Conservation (phyloP, 2,797 vertebrate species). For the Sebastes cheni region DNA sequence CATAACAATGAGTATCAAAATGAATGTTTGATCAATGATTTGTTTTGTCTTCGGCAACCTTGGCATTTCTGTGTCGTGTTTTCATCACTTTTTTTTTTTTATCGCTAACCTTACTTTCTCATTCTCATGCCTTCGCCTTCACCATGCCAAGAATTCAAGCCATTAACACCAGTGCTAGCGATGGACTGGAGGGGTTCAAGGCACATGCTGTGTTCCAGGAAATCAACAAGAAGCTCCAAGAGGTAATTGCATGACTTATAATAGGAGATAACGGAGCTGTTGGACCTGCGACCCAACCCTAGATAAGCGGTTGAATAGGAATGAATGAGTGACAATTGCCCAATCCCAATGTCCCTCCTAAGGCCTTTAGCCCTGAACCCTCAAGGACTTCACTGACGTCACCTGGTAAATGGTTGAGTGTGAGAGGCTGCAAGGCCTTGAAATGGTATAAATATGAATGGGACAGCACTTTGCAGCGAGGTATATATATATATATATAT, state of each 20-base stretch:
- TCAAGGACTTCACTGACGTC: too few relatives aligned
- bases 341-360: too few relatives aligned
- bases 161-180: constrained; percentile 76
- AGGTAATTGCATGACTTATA: constrained; percentile 77
- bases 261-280: too few relatives aligned
- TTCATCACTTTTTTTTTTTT: neutral
- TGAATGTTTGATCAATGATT: neutral
- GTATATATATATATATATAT: too few relatives aligned
- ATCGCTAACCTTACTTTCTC: neutral
- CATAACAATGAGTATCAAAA: neutral
- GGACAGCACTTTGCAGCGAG: too few relatives aligned
- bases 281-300: too few relatives aligned
- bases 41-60: neutral
- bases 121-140: neutral
- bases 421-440: too few relatives aligned
- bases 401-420: too few relatives aligned
- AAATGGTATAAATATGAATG: too few relatives aligned
- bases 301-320: too few relatives aligned
- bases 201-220: constrained; percentile 91
- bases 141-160: constrained; percentile 71
- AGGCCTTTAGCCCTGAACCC: too few relatives aligned
- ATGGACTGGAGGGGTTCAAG: constrained; percentile 88
- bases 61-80: neutral
- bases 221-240: constrained; percentile 91
- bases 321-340: too few relatives aligned